Evolutionary conservation across 2,113 vertebrate species (phyloP).

Genomic region (Ailuropoda melanoleuca): DNA sequence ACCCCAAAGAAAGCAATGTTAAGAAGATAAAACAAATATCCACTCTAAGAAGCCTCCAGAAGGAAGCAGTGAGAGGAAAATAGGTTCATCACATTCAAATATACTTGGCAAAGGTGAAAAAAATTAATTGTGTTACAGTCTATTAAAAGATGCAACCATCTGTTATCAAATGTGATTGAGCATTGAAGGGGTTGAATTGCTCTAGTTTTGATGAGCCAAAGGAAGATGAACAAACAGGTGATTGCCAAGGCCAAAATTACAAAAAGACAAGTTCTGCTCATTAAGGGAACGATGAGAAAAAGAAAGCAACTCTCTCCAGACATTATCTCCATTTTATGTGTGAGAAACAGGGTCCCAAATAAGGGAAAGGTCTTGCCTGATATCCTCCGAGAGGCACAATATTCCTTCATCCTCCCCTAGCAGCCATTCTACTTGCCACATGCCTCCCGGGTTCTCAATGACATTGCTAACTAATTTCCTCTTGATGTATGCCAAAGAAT

Average conservation of each 20-base stretch:
- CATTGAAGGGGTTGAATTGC: conserved; percentile 21
- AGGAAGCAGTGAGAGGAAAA: neutral
- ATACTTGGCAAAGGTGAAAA: conserved; percentile 7
- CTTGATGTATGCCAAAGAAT: neutral
- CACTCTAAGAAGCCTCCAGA: neutral
- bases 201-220: conserved; percentile 33
- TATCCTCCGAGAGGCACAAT: neutral
- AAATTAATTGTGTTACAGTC: neutral
- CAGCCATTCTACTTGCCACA: neutral
- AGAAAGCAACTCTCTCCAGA: neutral
- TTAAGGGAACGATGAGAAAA: neutral
- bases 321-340: neutral
- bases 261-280: neutral
- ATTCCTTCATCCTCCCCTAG: neutral
- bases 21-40: conserved; percentile 3
- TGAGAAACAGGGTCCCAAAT: neutral
- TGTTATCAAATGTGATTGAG: conserved; percentile 23
- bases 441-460: neutral
- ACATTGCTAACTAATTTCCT: neutral
- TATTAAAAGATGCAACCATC: conserved; percentile 31
- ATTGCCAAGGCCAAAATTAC: conserved; percentile 14
- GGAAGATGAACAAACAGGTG: neutral
- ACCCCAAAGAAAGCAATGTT: neutral
- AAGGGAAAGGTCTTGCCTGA: neutral
- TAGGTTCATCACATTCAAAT: neutral